phyloP scores from a whole-genome alignment of 2,888 invertebrate species.

The Macaria notata region DNA sequence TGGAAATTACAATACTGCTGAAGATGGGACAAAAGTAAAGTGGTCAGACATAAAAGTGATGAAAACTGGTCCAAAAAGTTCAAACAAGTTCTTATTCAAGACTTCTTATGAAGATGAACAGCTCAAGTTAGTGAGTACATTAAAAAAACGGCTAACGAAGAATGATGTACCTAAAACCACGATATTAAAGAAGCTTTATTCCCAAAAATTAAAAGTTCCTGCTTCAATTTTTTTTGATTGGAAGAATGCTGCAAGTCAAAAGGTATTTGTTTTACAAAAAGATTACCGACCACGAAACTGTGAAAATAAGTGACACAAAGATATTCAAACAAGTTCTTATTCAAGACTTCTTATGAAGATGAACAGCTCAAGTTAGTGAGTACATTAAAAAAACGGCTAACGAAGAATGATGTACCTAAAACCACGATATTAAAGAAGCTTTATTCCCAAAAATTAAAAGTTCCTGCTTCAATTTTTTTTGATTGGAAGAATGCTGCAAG shows the following conservation, averaged over 20 bases:
- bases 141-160: background rate
- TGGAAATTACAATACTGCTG: conserved; percentile 3
- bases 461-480: background rate
- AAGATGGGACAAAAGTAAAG: conserved; percentile 5
- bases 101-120: conserved; percentile 9
- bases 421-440: background rate
- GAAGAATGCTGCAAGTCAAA: no score
- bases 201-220: background rate
- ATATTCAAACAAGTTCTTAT: conserved; percentile 3
- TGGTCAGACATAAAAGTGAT: conserved; percentile 11
- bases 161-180: background rate
- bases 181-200: background rate
- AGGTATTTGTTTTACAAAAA: no score
- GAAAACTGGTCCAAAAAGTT: conserved; percentile 7
- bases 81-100: conserved; percentile 10
- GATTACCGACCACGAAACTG: no score
- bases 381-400: background rate
- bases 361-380: background rate
- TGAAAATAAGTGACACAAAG: no score
- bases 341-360: conserved; percentile 13
- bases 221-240: background rate
- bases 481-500: no score
- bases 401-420: background rate
- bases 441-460: background rate
- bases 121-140: background rate